Conservation (phyloP, 1,140 invertebrate genomes). For the Drosophila setifemur region DNA sequence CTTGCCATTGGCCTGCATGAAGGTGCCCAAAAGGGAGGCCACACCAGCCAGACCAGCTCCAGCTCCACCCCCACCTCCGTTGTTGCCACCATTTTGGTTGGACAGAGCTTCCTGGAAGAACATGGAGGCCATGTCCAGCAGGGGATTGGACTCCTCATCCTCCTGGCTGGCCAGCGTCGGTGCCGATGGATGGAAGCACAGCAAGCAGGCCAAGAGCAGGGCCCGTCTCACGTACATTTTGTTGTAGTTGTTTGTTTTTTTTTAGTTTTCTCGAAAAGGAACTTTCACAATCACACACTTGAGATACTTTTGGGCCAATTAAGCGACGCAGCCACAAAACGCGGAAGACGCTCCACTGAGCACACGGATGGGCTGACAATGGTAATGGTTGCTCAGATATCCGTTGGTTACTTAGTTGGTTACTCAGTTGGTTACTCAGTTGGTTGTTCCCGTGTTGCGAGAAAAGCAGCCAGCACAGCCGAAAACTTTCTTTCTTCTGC, state of each 20-base stretch:
- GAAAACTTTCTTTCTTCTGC: constrained; percentile 81
- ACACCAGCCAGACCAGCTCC: constrained; percentile 77
- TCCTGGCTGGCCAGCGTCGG: constrained; percentile 55
- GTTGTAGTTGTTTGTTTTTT: too few species aligned
- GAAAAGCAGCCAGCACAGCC: constrained; percentile 60
- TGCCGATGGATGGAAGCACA: constrained; percentile 70
- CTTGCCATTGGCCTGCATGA: constrained; percentile 85
- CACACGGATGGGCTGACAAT: constrained; percentile 30
- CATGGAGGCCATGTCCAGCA: constrained; percentile 84
- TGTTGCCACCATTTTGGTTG: constrained; percentile 83
- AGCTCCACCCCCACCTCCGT: constrained; percentile 80
- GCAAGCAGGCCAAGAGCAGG: constrained; percentile 63
- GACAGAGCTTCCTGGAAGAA: constrained; percentile 84
- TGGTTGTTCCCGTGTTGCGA: neutral
- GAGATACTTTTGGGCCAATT: constrained; percentile 75
- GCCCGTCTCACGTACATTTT: constrained; percentile 70
- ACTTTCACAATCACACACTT: constrained; percentile 81
- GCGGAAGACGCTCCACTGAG: constrained; percentile 66
- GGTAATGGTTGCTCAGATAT: constrained; percentile 1
- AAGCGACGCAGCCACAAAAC: constrained; percentile 61
- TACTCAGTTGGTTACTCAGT: neutral
- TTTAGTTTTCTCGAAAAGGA: constrained; percentile 60
- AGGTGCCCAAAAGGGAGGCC: constrained; percentile 83
- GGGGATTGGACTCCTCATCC: constrained; percentile 83
- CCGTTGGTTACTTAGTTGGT: neutral